Evolutionary conservation across 1,140 invertebrate species (phyloP).

Genomic region (Hycleus phaleratus): DNA sequence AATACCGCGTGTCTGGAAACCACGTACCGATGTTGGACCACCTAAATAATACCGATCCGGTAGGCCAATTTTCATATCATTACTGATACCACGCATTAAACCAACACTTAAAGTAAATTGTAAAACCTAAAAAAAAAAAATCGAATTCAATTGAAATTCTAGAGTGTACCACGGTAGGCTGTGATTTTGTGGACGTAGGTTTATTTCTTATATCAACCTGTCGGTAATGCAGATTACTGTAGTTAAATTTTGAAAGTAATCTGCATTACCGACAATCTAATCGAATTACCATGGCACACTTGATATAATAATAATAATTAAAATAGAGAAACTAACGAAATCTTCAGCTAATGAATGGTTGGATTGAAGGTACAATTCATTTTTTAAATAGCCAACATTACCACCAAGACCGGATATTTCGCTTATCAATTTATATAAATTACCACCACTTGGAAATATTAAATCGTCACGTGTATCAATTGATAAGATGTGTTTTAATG

Average conservation of each 20-base stretch:
- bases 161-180: too few species aligned
- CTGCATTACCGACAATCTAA: too few species aligned
- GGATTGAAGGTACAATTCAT: conserved; percentile 69
- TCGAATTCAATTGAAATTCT: conserved; percentile 12
- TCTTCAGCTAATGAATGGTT: conserved; percentile 60
- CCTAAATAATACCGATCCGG: conserved; percentile 81
- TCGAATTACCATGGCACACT: too few species aligned
- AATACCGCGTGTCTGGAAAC: conserved; percentile 73
- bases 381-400: conserved; percentile 76
- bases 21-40: conserved; percentile 73
- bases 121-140: conserved; percentile 54
- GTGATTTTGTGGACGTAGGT: too few species aligned
- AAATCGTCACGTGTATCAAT: conserved; percentile 70
- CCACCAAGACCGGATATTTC: conserved; percentile 85
- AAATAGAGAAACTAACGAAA: conserved; percentile 50
- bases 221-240: too few species aligned
- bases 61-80: conserved; percentile 55
- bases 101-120: conserved; percentile 66
- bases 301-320: background rate
- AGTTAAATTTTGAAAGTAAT: too few species aligned
- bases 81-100: conserved; percentile 55
- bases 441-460: conserved; percentile 68
- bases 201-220: too few species aligned
- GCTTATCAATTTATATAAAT: conserved; percentile 57
- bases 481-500: conserved; percentile 66